phyloP scores from a whole-genome alignment of 2,797 vertebrate species.

The Ciconia nigra region DNA sequence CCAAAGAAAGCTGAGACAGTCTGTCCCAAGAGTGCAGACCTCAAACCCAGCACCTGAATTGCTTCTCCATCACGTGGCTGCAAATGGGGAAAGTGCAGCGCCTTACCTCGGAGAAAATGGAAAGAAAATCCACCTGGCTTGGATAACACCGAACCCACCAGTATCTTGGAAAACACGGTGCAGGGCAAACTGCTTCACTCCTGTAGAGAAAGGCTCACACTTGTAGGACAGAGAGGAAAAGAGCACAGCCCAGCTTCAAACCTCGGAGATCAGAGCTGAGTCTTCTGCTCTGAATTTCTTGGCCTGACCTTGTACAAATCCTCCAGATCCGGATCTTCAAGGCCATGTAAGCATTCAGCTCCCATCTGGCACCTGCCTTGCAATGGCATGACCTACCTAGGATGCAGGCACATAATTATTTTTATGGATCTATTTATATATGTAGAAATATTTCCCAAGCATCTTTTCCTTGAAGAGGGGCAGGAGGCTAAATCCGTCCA shows the following conservation, averaged over 20 bases:
- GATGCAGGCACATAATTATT: neutral
- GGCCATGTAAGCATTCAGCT: neutral
- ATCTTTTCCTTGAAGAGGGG: neutral
- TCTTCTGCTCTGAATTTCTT: neutral
- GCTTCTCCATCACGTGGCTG: neutral
- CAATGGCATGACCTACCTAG: neutral
- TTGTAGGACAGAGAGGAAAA: neutral
- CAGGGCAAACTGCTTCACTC: neutral
- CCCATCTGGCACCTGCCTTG: neutral
- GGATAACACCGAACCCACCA: neutral
- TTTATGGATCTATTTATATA: neutral
- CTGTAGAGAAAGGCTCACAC: neutral
- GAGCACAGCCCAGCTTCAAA: neutral
- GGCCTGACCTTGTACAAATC: neutral
- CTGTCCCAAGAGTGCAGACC: neutral
- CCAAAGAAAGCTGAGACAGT: neutral
- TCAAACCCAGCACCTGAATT: neutral
- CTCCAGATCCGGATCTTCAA: neutral
- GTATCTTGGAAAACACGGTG: neutral
- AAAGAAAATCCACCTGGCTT: neutral
- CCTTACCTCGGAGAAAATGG: neutral
- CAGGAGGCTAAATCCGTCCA: neutral
- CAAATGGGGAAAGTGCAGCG: neutral
- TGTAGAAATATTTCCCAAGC: neutral
- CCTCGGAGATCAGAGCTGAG: neutral